phyloP scores from a whole-genome alignment of 2,888 invertebrate genomes.

The Tipula vernalis region DNA sequence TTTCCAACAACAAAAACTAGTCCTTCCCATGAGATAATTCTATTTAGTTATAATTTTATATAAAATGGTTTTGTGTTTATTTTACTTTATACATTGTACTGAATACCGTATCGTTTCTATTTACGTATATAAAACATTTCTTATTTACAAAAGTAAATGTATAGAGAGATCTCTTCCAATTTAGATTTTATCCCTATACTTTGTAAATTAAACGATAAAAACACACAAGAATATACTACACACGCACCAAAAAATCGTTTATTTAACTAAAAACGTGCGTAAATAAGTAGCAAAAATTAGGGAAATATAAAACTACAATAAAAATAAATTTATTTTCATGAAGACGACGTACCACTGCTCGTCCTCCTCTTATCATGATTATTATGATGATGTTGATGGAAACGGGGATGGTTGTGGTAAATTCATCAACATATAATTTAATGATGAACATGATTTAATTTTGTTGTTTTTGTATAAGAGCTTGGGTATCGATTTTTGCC shows the following conservation, averaged over 20 bases:
- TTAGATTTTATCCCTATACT: background rate
- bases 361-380: background rate
- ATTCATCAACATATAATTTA: background rate
- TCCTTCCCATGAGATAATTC: background rate
- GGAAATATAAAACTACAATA: background rate
- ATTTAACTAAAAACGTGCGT: constrained; percentile 4
- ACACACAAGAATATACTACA: background rate
- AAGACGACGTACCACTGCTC: background rate
- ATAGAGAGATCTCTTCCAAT: background rate
- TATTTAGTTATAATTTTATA: constrained; percentile 4
- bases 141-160: background rate
- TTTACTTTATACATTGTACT: background rate
- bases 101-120: background rate
- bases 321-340: background rate
- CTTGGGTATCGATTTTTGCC: background rate
- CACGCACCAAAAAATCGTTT: background rate
- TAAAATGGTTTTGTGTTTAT: background rate
- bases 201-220: background rate
- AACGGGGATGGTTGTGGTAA: background rate
- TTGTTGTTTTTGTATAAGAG: background rate
- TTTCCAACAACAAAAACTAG: background rate
- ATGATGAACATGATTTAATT: background rate
- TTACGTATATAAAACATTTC: background rate
- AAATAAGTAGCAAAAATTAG: constrained; percentile 4
- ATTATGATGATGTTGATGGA: background rate